These are phyloP conservation scores for Python bivittatus DNA, from an alignment of 2,113 vertebrate species.

Conservation along the genomic window DNA sequence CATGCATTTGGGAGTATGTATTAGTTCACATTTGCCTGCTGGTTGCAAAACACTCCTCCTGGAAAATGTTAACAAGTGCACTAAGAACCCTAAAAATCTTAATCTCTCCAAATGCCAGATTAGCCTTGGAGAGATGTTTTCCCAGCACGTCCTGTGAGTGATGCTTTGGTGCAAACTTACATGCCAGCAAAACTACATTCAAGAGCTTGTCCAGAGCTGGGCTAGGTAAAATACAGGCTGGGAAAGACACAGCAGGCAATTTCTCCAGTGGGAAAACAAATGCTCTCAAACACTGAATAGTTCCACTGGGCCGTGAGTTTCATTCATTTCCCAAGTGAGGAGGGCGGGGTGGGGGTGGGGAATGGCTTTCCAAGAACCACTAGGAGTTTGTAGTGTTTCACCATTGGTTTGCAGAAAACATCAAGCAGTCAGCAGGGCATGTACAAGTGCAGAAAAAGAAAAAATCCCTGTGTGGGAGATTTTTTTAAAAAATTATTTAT, in stretches of 20 bases:
- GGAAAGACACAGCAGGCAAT: not conserved
- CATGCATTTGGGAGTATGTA: not conserved
- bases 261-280: not conserved
- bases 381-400: not conserved
- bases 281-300: not conserved
- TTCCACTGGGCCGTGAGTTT: not conserved
- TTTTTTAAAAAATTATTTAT: no score
- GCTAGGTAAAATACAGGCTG: not conserved
- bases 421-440: not conserved
- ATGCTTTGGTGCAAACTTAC: not conserved
- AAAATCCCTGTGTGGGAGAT: not conserved
- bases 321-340: not conserved
- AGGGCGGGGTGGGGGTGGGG: no score
- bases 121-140: not conserved
- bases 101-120: not conserved
- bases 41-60: not conserved
- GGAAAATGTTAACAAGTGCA: not conserved
- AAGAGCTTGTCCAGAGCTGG: not conserved
- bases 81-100: not conserved
- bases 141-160: not conserved
- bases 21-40: not conserved
- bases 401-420: not conserved
- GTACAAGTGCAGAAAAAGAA: not conserved
- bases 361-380: not conserved
- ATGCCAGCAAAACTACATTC: not conserved